These are phyloP conservation scores for Pristionchus fissidentatus DNA, from an alignment of 2,888 invertebrate genomes.

Conservation along the genomic window DNA sequence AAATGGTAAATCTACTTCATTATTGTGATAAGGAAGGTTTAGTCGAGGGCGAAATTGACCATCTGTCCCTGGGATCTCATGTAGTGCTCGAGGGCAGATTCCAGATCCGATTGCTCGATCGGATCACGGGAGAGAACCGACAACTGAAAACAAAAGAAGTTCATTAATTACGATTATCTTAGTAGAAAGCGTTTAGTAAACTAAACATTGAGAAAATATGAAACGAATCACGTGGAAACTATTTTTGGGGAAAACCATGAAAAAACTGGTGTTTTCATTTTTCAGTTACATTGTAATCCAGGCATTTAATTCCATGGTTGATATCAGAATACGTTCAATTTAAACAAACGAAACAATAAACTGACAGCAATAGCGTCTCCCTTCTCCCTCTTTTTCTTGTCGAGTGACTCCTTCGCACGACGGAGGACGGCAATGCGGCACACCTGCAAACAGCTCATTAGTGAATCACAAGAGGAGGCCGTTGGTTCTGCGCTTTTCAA, in stretches of 20 bases:
- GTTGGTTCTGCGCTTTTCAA: no score
- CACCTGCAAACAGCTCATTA: constrained; percentile 53
- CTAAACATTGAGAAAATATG: not conserved
- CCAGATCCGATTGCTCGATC: constrained; percentile 24
- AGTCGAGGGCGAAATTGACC: constrained; percentile 47
- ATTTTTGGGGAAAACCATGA: no score
- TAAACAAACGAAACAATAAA: not conserved
- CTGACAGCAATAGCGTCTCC: not conserved
- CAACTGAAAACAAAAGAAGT: not conserved
- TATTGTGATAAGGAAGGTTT: not conserved
- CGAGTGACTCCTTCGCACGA: constrained; percentile 60
- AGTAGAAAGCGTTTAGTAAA: no score
- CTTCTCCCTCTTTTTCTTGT: constrained; percentile 12
- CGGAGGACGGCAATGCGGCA: constrained; percentile 63
- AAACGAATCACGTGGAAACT: no score
- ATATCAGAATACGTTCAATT: no score
- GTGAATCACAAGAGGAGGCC: no score
- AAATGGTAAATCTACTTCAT: not conserved
- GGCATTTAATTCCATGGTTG: not conserved
- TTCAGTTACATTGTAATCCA: not conserved
- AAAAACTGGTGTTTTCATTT: no score
- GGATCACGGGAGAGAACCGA: constrained; percentile 10
- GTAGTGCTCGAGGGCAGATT: constrained; percentile 37
- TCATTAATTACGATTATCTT: not conserved
- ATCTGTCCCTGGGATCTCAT: constrained; percentile 36